These are phyloP conservation scores for Steromphala cineraria DNA, from an alignment of 2,888 invertebrate species.

Conservation along the genomic window DNA sequence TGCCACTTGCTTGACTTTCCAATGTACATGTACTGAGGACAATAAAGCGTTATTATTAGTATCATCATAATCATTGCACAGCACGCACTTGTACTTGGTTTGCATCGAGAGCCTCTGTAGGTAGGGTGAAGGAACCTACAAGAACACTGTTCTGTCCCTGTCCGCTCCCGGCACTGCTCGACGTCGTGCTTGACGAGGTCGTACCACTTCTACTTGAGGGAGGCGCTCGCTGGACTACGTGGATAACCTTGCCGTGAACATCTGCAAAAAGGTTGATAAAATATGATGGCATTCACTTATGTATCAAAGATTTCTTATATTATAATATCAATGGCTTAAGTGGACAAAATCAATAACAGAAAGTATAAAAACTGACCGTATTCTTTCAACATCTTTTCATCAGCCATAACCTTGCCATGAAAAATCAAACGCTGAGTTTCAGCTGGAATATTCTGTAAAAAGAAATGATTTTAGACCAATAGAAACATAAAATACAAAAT, in stretches of 20 bases:
- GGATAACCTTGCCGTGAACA: slow-evolving; percentile 93
- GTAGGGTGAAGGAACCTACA: slow-evolving; percentile 73
- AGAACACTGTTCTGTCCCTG: slow-evolving; percentile 81
- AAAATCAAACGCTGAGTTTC: slow-evolving; percentile 93
- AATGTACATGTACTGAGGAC: no score
- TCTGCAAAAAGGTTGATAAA: slow-evolving; percentile 78
- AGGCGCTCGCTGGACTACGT: slow-evolving; percentile 91
- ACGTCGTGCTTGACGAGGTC: slow-evolving; percentile 89
- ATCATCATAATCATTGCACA: not conserved
- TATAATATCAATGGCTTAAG: no score
- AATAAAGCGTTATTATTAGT: no score
- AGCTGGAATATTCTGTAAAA: slow-evolving; percentile 80
- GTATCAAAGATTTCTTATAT: no score
- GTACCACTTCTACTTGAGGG: slow-evolving; percentile 79
- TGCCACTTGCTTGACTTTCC: no score
- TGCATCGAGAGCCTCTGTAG: slow-evolving; percentile 71
- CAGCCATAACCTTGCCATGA: slow-evolving; percentile 93
- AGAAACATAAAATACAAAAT: no score
- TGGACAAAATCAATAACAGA: not conserved
- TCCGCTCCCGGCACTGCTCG: slow-evolving; percentile 78
- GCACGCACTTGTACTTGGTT: slow-evolving; percentile 70
- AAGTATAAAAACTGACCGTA: slow-evolving; percentile 78
- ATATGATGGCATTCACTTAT: no score
- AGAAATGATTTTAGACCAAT: slow-evolving; percentile 11
- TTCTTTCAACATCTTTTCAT: slow-evolving; percentile 89